Evolutionary conservation across 2,797 vertebrate species (phyloP).

Genomic region (Onychomys arenicola): DNA sequence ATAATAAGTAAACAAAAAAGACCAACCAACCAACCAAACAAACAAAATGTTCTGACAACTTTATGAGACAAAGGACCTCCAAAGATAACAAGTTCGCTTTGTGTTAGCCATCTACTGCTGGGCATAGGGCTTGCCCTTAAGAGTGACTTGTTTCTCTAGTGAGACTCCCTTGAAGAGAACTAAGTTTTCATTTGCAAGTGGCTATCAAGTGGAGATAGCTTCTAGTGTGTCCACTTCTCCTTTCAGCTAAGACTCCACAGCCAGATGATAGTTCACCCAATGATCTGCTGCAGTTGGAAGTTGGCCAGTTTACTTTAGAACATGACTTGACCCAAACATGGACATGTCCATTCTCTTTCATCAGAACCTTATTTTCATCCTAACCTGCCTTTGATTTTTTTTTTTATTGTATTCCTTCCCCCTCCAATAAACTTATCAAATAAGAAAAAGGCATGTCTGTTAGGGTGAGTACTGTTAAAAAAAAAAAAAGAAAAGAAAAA

Average conservation of each 20-base stretch:
- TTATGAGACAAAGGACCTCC: background rate
- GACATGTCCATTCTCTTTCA: conserved; percentile 61
- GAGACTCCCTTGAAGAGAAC: background rate
- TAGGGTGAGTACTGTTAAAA: background rate
- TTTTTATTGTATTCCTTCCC: conserved; percentile 76
- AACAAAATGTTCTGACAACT: background rate
- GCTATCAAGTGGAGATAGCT: background rate
- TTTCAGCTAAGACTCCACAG: no score
- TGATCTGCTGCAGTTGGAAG: background rate
- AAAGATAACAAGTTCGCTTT: background rate
- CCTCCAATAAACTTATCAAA: conserved; percentile 73
- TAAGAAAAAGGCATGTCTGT: background rate
- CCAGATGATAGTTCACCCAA: background rate
- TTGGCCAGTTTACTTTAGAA: background rate
- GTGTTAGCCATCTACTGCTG: background rate
- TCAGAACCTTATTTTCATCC: conserved; percentile 79
- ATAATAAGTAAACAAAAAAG: background rate
- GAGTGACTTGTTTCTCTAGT: background rate
- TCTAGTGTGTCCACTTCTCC: background rate
- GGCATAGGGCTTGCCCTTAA: background rate
- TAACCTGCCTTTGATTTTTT: conserved; percentile 82
- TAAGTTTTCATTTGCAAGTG: background rate
- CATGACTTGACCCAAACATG: conserved; percentile 62
- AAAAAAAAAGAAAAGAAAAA: background rate
- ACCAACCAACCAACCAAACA: background rate